phyloP scores from a whole-genome alignment of 2,113 vertebrate genomes.

The Protobothrops flavoviridis region DNA sequence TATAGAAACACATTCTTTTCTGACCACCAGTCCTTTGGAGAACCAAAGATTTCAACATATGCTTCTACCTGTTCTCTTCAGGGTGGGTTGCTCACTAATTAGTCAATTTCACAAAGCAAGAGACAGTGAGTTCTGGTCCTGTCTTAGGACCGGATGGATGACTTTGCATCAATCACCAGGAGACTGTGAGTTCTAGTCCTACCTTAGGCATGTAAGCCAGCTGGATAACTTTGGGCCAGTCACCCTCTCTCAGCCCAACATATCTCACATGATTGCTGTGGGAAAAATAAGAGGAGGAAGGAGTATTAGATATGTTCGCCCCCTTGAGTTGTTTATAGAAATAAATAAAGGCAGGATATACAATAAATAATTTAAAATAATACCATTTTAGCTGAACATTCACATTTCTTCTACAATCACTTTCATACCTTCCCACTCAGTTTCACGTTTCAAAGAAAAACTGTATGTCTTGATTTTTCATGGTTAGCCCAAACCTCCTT shows the following conservation, averaged over 20 bases:
- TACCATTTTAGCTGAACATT: neutral
- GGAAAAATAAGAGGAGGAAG: no score
- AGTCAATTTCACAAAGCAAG: neutral
- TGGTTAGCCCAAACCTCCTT: neutral
- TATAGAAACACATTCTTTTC: neutral
- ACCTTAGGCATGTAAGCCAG: no score
- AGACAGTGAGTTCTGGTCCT: neutral
- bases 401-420: neutral
- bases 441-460: neutral
- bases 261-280: neutral
- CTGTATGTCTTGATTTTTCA: neutral
- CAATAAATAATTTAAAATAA: no score
- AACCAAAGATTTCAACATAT: neutral
- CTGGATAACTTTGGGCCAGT: neutral
- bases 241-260: neutral
- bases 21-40: neutral
- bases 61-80: neutral
- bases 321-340: neutral
- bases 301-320: neutral
- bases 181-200: no score
- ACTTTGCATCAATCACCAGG: neutral
- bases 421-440: neutral
- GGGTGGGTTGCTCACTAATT: neutral
- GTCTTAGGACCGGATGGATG: neutral
- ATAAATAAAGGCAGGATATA: neutral